Percentiles rank a stretch among this genome's conserved stretches.
Evolutionary conservation across 2,797 vertebrate species (phyloP).

Genomic region (Anableps anableps): DNA sequence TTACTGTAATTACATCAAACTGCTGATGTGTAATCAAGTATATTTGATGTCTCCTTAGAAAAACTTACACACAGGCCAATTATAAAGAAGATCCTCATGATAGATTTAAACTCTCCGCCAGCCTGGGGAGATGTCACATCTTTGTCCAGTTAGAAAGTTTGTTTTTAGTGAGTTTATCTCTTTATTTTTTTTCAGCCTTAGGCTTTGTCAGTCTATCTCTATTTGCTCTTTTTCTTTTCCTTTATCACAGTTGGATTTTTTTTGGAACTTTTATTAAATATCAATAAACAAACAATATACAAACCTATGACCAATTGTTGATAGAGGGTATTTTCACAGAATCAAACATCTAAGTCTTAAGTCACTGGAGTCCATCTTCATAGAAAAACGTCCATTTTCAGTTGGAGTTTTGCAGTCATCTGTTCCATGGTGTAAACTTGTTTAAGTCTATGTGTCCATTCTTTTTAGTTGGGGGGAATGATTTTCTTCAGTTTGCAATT

Average conservation of each 20-base stretch:
- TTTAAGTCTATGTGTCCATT: background rate
- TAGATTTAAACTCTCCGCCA: conserved; percentile 25
- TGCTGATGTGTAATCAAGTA: background rate
- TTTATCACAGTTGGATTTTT: too few species aligned
- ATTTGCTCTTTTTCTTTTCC: conserved; percentile 12
- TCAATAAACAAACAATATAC: background rate
- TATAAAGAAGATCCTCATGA: conserved; percentile 25
- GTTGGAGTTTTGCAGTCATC: background rate
- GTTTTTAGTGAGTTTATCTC: conserved; percentile 49
- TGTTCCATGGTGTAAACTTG: background rate
- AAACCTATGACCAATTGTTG: background rate
- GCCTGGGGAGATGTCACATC: conserved; percentile 20
- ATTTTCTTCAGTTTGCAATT: background rate
- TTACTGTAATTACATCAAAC: conserved; percentile 6
- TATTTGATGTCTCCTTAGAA: background rate
- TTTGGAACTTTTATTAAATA: background rate
- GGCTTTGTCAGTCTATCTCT: conserved; percentile 29
- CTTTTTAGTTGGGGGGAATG: background rate
- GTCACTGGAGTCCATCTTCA: background rate
- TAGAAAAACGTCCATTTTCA: background rate
- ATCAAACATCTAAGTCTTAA: background rate
- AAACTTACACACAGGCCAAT: background rate
- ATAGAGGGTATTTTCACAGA: background rate
- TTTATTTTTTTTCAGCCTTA: conserved; percentile 45
- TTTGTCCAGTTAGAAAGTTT: conserved; percentile 21